Conservation (phyloP, 1,140 invertebrate species). For the Drosophila guanche region DNA sequence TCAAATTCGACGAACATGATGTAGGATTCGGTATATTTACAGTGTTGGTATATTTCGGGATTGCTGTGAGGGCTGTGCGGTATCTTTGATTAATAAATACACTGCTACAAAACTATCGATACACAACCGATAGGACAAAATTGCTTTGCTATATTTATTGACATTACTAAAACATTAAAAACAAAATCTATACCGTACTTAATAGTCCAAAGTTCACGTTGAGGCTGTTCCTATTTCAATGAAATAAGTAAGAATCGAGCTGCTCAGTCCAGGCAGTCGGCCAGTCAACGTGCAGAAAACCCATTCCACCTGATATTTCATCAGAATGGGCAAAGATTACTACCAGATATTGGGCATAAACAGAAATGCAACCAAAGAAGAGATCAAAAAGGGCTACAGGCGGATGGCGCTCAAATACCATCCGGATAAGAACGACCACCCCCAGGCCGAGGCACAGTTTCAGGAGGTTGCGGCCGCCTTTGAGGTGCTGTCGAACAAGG, state of each 20-base stretch:
- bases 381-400: slow-evolving; percentile 56
- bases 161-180: too few relatives aligned
- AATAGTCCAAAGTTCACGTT: too few relatives aligned
- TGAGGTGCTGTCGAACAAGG: slow-evolving; percentile 61
- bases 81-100: too few relatives aligned
- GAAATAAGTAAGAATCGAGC: neutral
- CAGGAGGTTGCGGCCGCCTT: slow-evolving; percentile 59
- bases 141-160: too few relatives aligned
- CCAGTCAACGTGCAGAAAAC: neutral
- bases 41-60: too few relatives aligned
- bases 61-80: too few relatives aligned
- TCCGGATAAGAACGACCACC: slow-evolving; percentile 67
- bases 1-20: too few relatives aligned
- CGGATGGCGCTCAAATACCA: slow-evolving; percentile 65
- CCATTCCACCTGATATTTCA: neutral
- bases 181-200: too few relatives aligned
- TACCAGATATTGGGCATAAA: slow-evolving; percentile 55
- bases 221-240: too few relatives aligned
- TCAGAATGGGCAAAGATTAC: slow-evolving; percentile 57
- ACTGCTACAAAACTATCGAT: too few relatives aligned
- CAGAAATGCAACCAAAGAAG: slow-evolving; percentile 40
- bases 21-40: too few relatives aligned
- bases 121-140: too few relatives aligned
- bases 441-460: slow-evolving; percentile 55
- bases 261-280: neutral